Base-by-base conservation (phyloP, 2,888 invertebrate species). In the Drepana falcataria region DNA sequence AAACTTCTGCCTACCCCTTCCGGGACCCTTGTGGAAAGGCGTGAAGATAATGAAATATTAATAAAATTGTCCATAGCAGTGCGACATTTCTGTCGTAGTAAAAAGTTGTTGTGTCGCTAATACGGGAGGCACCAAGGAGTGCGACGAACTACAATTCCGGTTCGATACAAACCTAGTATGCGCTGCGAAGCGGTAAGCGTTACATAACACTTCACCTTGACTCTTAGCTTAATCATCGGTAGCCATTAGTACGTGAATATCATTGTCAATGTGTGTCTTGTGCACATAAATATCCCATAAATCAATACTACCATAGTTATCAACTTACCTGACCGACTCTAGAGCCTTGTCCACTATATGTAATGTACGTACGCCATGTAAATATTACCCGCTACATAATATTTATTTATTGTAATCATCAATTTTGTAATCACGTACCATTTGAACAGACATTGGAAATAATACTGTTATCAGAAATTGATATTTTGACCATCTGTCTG, bases 181-280 rank as follows among this genome's bases (percentile, higher is more conserved):
- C 6, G 57, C 58, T 53, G 59, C 57, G 53, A 60, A 54, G 56
- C 52, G 55, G 7, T 6, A 59, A 55, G 58, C 52, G 49, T 67
- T 62, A 64, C 51, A 63, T 66, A 67, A 69, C 55, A 58, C 51
- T 58, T 70, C 54, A 63, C 70, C 69, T 70, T 70, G 67, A 67
- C 62, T 64, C 58, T 55, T 60, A 58, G 53, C 57, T 62, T 61
- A 60, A 58, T 59, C 64, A 54, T 49, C 53, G 54, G 52, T 51
- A 58, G 55, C 44, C 55, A 55, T 54, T 57, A 54, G 47, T 9
- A 44, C 49, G 35, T 53, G 54, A 48, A 58, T 52, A 52, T 35
- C 47, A 54, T 49, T 53, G 59, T 51, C 41, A 40, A 34, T 51
- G 51, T 6, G 34, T 21, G 21, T 21, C 44, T 40, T 21, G 33